Evolutionary conservation across 2,888 invertebrate genomes (phyloP).

Genomic region (Acleris cristana): DNA sequence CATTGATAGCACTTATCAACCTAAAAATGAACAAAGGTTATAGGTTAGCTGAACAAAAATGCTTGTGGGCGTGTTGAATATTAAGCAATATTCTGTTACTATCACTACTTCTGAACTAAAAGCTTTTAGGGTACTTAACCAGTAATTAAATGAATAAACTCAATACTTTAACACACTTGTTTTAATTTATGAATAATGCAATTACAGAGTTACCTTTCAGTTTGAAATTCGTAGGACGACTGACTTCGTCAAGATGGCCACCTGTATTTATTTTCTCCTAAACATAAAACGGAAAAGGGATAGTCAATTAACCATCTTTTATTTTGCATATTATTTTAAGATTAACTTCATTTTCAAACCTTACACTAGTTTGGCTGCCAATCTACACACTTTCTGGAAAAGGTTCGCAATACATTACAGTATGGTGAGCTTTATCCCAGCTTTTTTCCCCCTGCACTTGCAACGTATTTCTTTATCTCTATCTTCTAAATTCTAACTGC

Average conservation of each 20-base stretch:
- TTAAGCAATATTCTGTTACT: background rate
- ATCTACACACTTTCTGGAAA: no score
- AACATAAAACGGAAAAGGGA: background rate
- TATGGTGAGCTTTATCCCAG: no score
- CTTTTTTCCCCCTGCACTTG: no score
- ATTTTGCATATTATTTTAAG: background rate
- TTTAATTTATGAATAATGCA: background rate
- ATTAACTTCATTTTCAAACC: background rate
- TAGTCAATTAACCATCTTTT: background rate
- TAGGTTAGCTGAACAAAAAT: background rate
- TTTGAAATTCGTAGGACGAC: background rate
- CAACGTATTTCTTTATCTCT: no score
- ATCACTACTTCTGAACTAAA: slow-evolving; percentile 2
- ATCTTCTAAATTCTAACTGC: no score
- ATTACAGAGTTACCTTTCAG: background rate
- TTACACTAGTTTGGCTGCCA: no score
- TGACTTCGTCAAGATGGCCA: background rate
- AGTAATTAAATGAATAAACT: background rate
- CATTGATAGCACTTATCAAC: background rate
- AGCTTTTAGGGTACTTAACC: background rate
- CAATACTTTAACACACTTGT: background rate
- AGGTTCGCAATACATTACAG: no score
- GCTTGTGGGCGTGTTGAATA: background rate
- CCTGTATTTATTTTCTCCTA: background rate
- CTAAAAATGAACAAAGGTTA: background rate